Percentiles rank a stretch among this genome's conserved stretches.
These are phyloP conservation scores for Drosophila prostipennis DNA, from an alignment of 2,888 invertebrate genomes.

Conservation along the genomic window DNA sequence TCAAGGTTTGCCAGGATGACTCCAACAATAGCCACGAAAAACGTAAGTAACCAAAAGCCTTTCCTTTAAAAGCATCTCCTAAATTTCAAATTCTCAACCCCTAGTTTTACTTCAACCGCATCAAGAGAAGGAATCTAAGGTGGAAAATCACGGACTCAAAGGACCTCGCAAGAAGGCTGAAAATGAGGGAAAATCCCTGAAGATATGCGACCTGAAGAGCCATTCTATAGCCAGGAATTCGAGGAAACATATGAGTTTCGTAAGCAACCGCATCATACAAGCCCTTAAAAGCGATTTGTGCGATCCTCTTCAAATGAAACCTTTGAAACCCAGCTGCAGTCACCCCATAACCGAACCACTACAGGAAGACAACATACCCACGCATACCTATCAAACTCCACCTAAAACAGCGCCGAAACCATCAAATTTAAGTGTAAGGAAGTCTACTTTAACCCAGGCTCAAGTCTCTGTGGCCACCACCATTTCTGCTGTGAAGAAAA, in stretches of 20 bases:
- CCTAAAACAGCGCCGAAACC: not conserved
- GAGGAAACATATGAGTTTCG: constrained; percentile 48
- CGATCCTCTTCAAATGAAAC: not conserved
- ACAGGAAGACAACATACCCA: not conserved
- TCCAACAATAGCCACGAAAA: not conserved
- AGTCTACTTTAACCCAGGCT: constrained; percentile 2
- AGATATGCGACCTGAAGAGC: constrained; percentile 58
- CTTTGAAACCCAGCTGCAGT: not conserved
- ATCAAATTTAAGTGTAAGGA: constrained; percentile 2
- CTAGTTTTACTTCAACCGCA: not conserved
- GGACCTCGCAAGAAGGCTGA: not conserved
- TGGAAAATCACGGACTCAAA: not conserved
- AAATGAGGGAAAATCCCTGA: constrained; percentile 4
- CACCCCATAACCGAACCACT: not conserved
- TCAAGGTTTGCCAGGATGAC: too few relatives aligned
- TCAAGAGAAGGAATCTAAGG: not conserved
- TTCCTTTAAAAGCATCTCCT: not conserved
- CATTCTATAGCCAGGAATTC: constrained; percentile 55
- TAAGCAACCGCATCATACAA: constrained; percentile 64
- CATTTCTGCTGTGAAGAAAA: not conserved
- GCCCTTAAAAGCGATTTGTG: constrained; percentile 33
- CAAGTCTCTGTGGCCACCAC: not conserved
- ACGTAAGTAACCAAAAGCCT: constrained; percentile 5
- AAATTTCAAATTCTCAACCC: not conserved
- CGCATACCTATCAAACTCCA: not conserved